Conservation (phyloP, 2,888 invertebrate genomes). For the Proisotoma minuta region DNA sequence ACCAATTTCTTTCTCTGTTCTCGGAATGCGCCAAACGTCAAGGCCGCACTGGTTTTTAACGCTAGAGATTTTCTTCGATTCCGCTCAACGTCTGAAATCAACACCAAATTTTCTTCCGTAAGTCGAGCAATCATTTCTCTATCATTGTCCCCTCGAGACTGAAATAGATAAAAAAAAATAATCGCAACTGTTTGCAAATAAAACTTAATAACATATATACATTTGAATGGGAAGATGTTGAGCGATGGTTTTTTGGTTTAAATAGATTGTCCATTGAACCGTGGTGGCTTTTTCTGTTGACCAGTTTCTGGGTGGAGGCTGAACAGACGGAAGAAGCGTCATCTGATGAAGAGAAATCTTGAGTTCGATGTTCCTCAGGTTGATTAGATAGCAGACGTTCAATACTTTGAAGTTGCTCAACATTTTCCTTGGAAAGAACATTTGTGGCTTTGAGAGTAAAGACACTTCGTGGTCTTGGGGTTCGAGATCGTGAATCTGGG, state of each 20-base stretch:
- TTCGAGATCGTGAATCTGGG: not conserved
- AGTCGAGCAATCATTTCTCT: conserved; percentile 9
- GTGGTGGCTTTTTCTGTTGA: not conserved
- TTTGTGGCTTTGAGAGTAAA: not conserved
- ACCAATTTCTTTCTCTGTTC: conserved; percentile 8
- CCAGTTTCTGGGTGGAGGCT: not conserved
- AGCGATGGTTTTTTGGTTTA: conserved; percentile 21
- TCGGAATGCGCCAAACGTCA: conserved; percentile 25
- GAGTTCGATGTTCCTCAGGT: not conserved
- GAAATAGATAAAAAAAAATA: too few species aligned
- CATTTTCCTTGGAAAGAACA: not conserved
- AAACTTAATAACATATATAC: too few species aligned
- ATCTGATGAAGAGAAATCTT: not conserved
- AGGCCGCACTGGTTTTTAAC: conserved; percentile 18
- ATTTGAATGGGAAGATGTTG: too few species aligned
- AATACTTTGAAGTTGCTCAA: not conserved
- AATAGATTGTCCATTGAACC: conserved; percentile 21
- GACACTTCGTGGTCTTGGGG: not conserved
- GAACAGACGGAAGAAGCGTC: not conserved
- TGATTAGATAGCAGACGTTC: not conserved
- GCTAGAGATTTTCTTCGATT: conserved; percentile 2
- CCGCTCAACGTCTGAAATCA: not conserved
- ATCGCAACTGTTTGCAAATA: too few species aligned
- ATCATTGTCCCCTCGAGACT: not conserved
- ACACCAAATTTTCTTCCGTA: conserved; percentile 20